These are phyloP conservation scores for Drosophila lini DNA, from an alignment of 1,140 invertebrate genomes.

Conservation along the genomic window DNA sequence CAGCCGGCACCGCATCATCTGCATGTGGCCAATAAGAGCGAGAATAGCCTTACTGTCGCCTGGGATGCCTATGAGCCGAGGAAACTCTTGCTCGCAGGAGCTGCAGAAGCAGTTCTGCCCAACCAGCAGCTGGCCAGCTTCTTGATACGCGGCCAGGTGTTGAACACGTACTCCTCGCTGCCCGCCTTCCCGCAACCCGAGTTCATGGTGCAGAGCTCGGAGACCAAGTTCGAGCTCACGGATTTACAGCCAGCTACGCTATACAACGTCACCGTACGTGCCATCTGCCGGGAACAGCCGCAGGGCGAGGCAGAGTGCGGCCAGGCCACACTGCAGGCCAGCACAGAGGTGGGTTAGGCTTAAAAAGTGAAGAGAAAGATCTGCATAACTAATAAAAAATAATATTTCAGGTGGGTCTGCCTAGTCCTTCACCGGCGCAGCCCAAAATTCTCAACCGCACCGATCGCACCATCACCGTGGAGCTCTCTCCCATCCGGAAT, in stretches of 20 bases:
- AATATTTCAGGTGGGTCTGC: constrained; percentile 82
- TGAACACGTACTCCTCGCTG: constrained; percentile 84
- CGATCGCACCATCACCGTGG: constrained; percentile 87
- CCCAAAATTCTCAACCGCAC: constrained; percentile 87
- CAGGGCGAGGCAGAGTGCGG: constrained; percentile 85
- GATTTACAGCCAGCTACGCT: constrained; percentile 89
- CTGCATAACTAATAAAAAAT: too few species aligned
- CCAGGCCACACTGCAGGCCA: constrained; percentile 85
- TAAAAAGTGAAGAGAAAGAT: background rate
- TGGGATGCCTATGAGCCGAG: constrained; percentile 84
- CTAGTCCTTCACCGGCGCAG: constrained; percentile 87
- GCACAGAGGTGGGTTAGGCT: constrained; percentile 87
- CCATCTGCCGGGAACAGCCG: constrained; percentile 85
- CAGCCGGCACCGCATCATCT: constrained; percentile 84
- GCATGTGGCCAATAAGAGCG: constrained; percentile 84
- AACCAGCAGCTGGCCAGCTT: constrained; percentile 84
- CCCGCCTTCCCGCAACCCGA: constrained; percentile 66
- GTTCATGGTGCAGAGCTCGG: constrained; percentile 85
- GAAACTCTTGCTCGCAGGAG: constrained; percentile 56
- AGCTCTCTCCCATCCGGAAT: constrained; percentile 87
- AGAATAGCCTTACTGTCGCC: constrained; percentile 85
- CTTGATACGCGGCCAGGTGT: constrained; percentile 84
- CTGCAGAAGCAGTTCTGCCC: constrained; percentile 37
- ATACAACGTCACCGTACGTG: constrained; percentile 89
- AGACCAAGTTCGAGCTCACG: constrained; percentile 85